Base-by-base conservation (phyloP, 1,140 invertebrate genomes). In the Tetragonula clypearis region DNA sequence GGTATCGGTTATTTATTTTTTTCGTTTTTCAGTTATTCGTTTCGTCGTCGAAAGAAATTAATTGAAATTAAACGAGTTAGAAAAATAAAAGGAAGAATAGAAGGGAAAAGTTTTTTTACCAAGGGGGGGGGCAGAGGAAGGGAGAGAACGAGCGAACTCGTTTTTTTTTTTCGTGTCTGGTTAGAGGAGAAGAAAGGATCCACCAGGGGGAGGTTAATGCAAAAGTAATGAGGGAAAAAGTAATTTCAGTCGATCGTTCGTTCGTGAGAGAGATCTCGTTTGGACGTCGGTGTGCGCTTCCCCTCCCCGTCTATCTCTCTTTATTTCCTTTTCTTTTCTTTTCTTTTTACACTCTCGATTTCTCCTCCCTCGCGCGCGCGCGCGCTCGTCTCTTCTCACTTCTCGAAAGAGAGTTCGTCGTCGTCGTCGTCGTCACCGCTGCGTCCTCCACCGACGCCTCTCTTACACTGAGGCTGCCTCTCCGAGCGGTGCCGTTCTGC, bases 391-490 rank as follows among this genome's bases (percentile, higher is more conserved):
- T 88, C 81, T 83, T 82, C 77, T 78, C 86, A 90, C 87, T 90
- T 72, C 58, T 86, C 81, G 81, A 69, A 62, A 82, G 81, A 82
- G 81, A 90, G 77, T 90, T 71, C 88, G 90, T 49, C 41, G 41
- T 41, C 41, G 6, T 6, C 41, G 41, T 71, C 88, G 90, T 35
- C 35, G 35, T 91, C 89, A 91, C 92, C 90, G 91, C 90, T 93
- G 92, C 92, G 93, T 94, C 92, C 88, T 90, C 89, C 87, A 87
- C 91, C 92, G 93, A 93, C 93, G 93, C 92, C 90, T 93, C 90
- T 93, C 90, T 91, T 92, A 93, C 90, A 95, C 94, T 95, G 93
- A 90, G 84, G 82, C 41, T 6, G 41, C 41, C 8, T 8, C 41
- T 41, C 60, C 89, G 86, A 30, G 72, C 87, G 85, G 79, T 80